These are phyloP conservation scores for Oasisia sp. DNA, from an alignment of 2,888 invertebrate species.

Conservation along the genomic window DNA sequence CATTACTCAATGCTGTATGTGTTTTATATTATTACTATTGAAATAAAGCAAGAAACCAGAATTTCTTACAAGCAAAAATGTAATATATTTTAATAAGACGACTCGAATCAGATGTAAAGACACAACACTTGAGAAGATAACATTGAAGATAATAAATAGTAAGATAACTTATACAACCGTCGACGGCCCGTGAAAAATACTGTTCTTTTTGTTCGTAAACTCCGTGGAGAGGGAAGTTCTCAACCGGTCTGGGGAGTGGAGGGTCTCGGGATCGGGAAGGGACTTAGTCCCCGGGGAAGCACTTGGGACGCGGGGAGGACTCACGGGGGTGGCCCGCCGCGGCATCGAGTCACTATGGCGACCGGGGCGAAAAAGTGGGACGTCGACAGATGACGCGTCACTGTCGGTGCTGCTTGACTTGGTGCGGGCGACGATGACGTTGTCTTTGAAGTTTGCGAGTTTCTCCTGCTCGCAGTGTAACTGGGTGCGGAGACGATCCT, in stretches of 20 bases:
- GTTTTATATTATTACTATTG: too few species aligned
- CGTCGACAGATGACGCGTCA: background rate
- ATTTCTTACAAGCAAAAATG: too few species aligned
- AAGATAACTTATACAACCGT: background rate
- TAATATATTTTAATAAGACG: too few species aligned
- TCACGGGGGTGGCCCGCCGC: background rate
- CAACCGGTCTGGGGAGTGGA: background rate
- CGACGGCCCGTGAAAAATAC: background rate
- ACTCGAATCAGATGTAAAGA: too few species aligned
- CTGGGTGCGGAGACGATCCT: slow-evolving; percentile 52
- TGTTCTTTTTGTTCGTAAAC: slow-evolving; percentile 6
- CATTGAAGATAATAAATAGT: background rate
- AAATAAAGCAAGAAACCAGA: too few species aligned
- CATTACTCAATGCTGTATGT: too few species aligned
- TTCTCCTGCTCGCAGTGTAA: background rate
- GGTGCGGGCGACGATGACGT: background rate
- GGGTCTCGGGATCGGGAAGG: background rate
- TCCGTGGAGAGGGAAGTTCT: slow-evolving; percentile 17
- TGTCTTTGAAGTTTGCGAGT: background rate
- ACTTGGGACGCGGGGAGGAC: background rate
- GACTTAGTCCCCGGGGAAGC: background rate
- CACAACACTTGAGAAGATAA: too few species aligned
- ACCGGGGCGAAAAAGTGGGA: background rate
- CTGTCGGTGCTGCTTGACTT: background rate
- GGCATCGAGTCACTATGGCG: background rate